Evolutionary conservation across 2,888 invertebrate genomes (phyloP), one percentile per base, ranked within the genome.

Genomic region (Nomada fucata): DNA sequence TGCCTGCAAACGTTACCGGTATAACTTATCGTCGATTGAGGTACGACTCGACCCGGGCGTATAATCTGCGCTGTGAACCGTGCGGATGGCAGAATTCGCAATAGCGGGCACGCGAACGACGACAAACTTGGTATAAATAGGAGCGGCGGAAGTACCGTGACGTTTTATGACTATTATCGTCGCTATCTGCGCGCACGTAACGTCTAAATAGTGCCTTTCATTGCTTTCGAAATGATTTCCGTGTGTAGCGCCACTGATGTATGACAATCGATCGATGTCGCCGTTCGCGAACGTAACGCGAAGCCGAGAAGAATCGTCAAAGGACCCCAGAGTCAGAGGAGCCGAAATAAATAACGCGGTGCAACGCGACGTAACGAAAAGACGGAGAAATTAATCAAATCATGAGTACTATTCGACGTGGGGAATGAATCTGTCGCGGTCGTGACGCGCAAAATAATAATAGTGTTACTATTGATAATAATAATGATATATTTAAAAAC

Each of bases 181-280:
- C 63, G 70, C 74, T 75, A 72, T 60, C 73, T 52, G 44, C 59
- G 59, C 23, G n/a, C 53, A 63, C 69, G 59, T 71, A 83, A 86
- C 63, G 60, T 61, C 72, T 73, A 85, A 81, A 88, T 85, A 88
- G 88, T 87, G 88, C 88, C 88, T 89, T 90, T 86, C 83, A 85
- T 89, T 89, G 77, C 85, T 88, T 89, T 89, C 42, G 61, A 77
- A 76, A 86, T 72, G 60, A 82, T 82, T 82, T 84, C 64, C 82
- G 53, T n/a, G 53, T 68, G 75, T 71, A 68, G 36, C 61, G 78
- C 64, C 72, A 68, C 55, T 20, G 57, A 60, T 50, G 70, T 72
- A 72, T 69, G 79, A 78, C 83, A 67, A 76, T 83, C 83, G 83
- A 84, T 84, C 83, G 83, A 83, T 77, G 79, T 75, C 79, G 79